Base-by-base conservation (phyloP, 2,888 invertebrate genomes). In the Busseola fusca region DNA sequence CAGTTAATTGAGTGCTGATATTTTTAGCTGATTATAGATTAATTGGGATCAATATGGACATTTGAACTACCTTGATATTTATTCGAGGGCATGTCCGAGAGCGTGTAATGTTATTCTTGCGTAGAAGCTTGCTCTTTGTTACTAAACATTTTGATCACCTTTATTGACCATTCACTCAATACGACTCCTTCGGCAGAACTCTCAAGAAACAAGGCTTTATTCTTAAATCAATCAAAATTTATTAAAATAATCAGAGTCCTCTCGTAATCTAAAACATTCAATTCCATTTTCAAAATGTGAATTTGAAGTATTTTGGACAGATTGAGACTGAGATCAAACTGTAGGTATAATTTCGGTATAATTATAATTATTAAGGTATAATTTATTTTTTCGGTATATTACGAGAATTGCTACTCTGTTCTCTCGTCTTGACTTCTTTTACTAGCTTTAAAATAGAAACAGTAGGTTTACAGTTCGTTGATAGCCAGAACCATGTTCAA, bases 21-120 rank as follows among this genome's bases (percentile, higher is more conserved):
- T 50, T 52, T 72, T 74, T 37, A 30, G 37, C 54, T 37, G 27
- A 78, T 62, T 62, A 64, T 66, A 52, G 30, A 68, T 59, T 72
- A 72, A 78, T 48, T 77, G 64, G 50, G 56, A 74, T 68, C 56
- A 52, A 42, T 56, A 80, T 57, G 54, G 14, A 57, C 37, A n/a
- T 50, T 76, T 67, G 42, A 34, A 52, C 21, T 27, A 73, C 74
- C 34, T 66, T 73, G 65, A 54, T 63, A 66, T 73, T 57, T 45
- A 72, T 34, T 42, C 78, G 62, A 64, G 64, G 78, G 25, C 25
- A 64, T 18, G 30, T 16, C 5, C 30, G 37, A 74, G 45, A 45
- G 34, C 34, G 18, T 37, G 16, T 14, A 18, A 5, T n/a, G 37
- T 63, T 54, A 42, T 63, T 64, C 30, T 74, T 45, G 30, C 30